Evolutionary conservation across 2,797 vertebrate genomes (phyloP), one percentile per base, ranked within the genome.

Genomic region (Tinamus major): DNA sequence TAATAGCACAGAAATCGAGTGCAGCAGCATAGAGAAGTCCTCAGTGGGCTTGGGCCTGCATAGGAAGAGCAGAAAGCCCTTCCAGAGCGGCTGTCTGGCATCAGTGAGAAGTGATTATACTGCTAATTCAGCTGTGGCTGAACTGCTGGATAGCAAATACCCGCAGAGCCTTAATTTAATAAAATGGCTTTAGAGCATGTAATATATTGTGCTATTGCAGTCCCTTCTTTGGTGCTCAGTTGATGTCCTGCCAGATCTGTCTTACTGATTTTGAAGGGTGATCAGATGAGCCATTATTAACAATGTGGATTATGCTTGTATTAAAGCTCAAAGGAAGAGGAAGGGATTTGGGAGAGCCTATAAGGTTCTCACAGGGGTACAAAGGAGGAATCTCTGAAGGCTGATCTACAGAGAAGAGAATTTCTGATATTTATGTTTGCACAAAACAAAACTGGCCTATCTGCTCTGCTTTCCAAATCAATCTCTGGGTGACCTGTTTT

Each of bases 281-380:
- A 46, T 87, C 37, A 64, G 29, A 49, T 17, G 2, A 29, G 7
- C 20, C 1, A 1, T 65, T 55, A 31, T 53, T 51, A 51, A 29
- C 29, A 31, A 55, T 31, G 53, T 55, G 27, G 49, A 18, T 55
- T 56, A 56, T n/a, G 39, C 56, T 76, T 77, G 35, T 76, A 61
- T 37, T 79, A 49, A 88, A 76, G 72, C 79, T 39, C 67, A 63
- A 48, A 87, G 71, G 69, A 90, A 89, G 64, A 74, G 53, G 53
- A 79, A 68, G 74, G 86, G 51, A n/a, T 86, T 79, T 86, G 79
- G 55, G 87, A 95, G 53, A 31, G 51, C 62, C 75, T 94, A 35
- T 55, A 75, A 29, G 41, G 67, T 70, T 94, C 31, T 74, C 56
- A 21, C 37, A 58, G 74, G 41, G 53, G 65, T 35, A 39, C 17